Evolutionary conservation across 2,888 invertebrate genomes (phyloP), one percentile per base, ranked within the genome.

Genomic region (Adelphocoris suturalis): DNA sequence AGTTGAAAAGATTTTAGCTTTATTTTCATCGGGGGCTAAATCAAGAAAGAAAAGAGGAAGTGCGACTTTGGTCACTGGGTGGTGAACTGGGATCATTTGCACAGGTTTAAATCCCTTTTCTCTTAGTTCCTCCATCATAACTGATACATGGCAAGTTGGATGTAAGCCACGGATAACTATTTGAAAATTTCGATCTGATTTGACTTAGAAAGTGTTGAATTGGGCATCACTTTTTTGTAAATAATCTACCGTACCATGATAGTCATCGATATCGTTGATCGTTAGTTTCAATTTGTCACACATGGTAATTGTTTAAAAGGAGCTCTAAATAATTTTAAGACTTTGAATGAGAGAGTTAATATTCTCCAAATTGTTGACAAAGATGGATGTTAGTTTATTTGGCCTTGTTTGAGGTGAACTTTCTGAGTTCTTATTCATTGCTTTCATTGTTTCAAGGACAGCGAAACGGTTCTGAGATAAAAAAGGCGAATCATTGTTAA

Each of bases 71-170:
- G 57, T 57, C 57, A 57, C 57, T 57, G 57, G 57, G 57, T 57
- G 57, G 16, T 57, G 57, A 13, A 57, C 57, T 16, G 57, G 57
- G 16, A 57, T 57, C 57, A 57, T 57, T 16, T 57, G 57, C 16
- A 57, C 57, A 4, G 57, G 57, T 16, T 57, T 57, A 16, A 57
- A 57, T n/a, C n/a, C n/a, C n/a, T n/a, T n/a, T n/a, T n/a, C n/a
- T n/a, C n/a, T n/a, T n/a, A n/a, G n/a, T n/a, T 57, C 57, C 11
- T 57, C 57, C 57, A 57, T 57, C 57, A 57, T 57, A 16, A 57
- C 16, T 57, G 57, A 57, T 16, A 57, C 16, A 57, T 57, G 13
- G 16, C 16, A 57, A 4, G 57, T 57, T 57, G 57, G 57, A 16
- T 57, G 57, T 16, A 57, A 16, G 16, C 57, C 57, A 16, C 57